Conservation (phyloP, 1,140 invertebrate genomes). For the Drosophila rhopaloa region DNA sequence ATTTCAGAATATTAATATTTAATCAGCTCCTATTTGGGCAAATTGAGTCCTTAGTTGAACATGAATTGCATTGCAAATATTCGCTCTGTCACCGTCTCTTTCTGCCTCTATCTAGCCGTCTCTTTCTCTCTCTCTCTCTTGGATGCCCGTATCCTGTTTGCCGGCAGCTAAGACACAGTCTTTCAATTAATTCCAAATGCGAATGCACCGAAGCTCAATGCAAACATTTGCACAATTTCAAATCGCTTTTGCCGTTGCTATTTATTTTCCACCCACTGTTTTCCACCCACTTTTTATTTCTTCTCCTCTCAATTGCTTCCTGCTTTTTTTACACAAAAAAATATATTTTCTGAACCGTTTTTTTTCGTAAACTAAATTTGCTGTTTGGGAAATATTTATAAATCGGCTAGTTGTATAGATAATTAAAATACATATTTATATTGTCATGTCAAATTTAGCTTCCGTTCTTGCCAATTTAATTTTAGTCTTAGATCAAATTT, state of each 20-base stretch:
- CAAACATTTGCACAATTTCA: constrained; percentile 58
- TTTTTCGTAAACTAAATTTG: background rate
- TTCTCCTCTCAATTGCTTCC: background rate
- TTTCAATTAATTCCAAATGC: constrained; percentile 59
- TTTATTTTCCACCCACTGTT: constrained; percentile 8
- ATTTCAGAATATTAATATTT: constrained; percentile 41
- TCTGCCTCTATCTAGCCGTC: background rate
- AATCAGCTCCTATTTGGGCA: constrained; percentile 20
- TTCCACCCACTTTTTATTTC: background rate
- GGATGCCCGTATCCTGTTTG: constrained; percentile 9
- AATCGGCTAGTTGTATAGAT: too few relatives aligned
- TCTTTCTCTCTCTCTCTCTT: background rate
- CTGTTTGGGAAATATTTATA: too few relatives aligned
- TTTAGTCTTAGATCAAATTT: background rate
- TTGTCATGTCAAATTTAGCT: too few relatives aligned
- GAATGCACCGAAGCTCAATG: constrained; percentile 54
- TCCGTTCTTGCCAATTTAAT: too few relatives aligned
- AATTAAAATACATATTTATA: too few relatives aligned
- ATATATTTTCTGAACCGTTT: background rate
- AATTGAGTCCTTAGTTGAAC: constrained; percentile 26
- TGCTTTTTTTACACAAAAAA: background rate
- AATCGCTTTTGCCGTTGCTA: constrained; percentile 40
- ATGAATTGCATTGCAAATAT: constrained; percentile 30
- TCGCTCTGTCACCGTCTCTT: constrained; percentile 7
- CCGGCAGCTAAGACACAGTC: constrained; percentile 39